Conservation (phyloP, 2,888 invertebrate genomes). For the Bellardia pandia region DNA sequence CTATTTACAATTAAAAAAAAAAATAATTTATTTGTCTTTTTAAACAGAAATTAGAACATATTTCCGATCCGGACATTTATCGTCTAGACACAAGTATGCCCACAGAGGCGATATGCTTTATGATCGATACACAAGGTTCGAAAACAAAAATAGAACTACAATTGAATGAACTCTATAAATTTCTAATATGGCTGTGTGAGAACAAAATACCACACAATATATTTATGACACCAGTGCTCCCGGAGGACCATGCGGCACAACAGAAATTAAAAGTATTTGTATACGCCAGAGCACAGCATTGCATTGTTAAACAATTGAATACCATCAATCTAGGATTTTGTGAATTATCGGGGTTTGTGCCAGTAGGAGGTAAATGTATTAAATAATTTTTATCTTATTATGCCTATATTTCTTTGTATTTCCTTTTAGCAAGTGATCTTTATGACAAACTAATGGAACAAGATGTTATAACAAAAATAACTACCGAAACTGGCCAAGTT, state of each 20-base stretch:
- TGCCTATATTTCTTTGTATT: background rate
- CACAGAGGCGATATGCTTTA: slow-evolving; percentile 89
- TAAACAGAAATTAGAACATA: slow-evolving; percentile 74
- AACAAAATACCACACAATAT: slow-evolving; percentile 90
- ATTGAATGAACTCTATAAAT: slow-evolving; percentile 77
- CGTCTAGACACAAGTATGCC: slow-evolving; percentile 86
- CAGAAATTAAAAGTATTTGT: slow-evolving; percentile 86
- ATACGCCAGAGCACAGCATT: slow-evolving; percentile 87
- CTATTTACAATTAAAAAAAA: background rate
- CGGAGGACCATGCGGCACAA: slow-evolving; percentile 68
- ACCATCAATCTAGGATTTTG: slow-evolving; percentile 89
- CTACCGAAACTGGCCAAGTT: slow-evolving; percentile 77
- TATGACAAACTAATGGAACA: slow-evolving; percentile 77
- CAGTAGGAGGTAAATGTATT: slow-evolving; percentile 87
- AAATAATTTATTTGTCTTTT: background rate
- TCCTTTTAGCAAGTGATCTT: slow-evolving; percentile 75
- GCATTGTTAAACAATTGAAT: slow-evolving; percentile 86
- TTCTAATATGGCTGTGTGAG: slow-evolving; percentile 86
- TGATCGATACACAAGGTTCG: slow-evolving; percentile 78
- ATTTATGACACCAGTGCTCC: slow-evolving; percentile 85
- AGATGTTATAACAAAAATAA: slow-evolving; percentile 78
- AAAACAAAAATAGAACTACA: slow-evolving; percentile 68
- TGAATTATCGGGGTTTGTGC: slow-evolving; percentile 91
- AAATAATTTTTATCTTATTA: background rate
- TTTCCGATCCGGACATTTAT: slow-evolving; percentile 74